Evolutionary conservation across 2,113 vertebrate species (phyloP), one percentile per base, ranked within the genome.

Genomic region (Stegastes partitus): DNA sequence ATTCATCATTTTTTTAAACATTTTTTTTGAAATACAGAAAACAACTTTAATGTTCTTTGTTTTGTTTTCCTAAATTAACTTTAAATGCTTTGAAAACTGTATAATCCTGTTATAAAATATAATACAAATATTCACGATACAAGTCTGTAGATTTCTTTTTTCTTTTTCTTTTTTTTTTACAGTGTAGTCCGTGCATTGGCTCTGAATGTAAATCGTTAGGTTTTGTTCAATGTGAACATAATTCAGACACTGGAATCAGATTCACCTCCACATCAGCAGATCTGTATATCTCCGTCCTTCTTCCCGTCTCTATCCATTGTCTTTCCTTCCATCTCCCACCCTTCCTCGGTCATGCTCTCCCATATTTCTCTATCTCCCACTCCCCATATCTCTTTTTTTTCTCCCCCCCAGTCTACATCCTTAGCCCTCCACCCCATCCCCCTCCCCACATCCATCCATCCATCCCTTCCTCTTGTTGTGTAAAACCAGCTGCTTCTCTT

Each of bases 401-500:
- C 76, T n/a, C n/a, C n/a, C n/a, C n/a, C n/a, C n/a, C n/a, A n/a
- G n/a, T n/a, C 62, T 63, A 71, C 70, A 77, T 55, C 42, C 19
- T 51, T 15, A n/a, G 14, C 72, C 16, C 59, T 57, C 21, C 4
- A 19, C 39, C 12, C 34, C 34, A 49, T 23, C 25, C 34, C 34
- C 58, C 25, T 26, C 34, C 58, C 19, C 63, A 59, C 56, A 53
- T 50, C 51, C 47, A 59, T 69, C 81, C 69, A 65, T 68, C 78
- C 71, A 63, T 77, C 56, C 53, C 57, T 81, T 81, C 71, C 71
- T 61, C 34, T 73, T 74, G 67, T 70, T 77, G 55, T 76, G 70
- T 72, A 74, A 82, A 83, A 77, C 74, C 79, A 81, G 83, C 85
- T 83, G 83, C 72, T 81, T 8, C 49, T 81, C 67, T 71, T 49